Conservation (phyloP, 1,140 invertebrate species). For the Propsilocerus akamusi region DNA sequence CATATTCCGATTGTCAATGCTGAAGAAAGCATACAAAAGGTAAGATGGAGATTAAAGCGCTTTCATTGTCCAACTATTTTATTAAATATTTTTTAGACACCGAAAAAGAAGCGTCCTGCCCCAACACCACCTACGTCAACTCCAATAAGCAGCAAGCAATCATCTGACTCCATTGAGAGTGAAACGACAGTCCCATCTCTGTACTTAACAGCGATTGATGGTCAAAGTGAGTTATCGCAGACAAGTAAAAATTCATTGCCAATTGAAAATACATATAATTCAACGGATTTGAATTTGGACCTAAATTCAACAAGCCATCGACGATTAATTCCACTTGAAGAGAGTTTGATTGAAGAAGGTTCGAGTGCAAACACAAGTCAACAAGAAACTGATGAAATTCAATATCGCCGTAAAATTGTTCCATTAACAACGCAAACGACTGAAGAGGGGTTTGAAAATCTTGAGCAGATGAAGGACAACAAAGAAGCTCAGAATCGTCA, state of each 20-base stretch:
- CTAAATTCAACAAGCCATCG: neutral
- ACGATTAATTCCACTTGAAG: slow-evolving; percentile 15
- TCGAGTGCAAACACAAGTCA: neutral
- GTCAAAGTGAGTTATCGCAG: neutral
- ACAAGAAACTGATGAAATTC: slow-evolving; percentile 11
- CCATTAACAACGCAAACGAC: slow-evolving; percentile 7
- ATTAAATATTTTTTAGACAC: too few relatives aligned
- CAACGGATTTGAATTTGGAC: neutral
- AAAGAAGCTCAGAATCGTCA: slow-evolving; percentile 38
- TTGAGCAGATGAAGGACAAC: slow-evolving; percentile 30
- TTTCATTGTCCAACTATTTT: too few relatives aligned
- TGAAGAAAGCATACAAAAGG: too few relatives aligned
- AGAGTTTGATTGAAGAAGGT: slow-evolving; percentile 9
- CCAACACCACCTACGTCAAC: slow-evolving; percentile 35
- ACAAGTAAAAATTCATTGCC: neutral
- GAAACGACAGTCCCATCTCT: slow-evolving; percentile 9
- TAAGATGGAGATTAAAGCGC: too few relatives aligned
- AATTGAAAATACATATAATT: neutral
- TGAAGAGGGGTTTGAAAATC: slow-evolving; percentile 10
- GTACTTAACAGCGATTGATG: neutral
- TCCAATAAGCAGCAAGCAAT: neutral
- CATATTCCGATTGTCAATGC: too few relatives aligned
- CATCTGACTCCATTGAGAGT: neutral
- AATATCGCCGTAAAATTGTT: slow-evolving; percentile 15
- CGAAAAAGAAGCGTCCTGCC: slow-evolving; percentile 47